These are phyloP conservation scores for Nasua narica DNA, from an alignment of 2,797 vertebrate species.

Conservation along the genomic window DNA sequence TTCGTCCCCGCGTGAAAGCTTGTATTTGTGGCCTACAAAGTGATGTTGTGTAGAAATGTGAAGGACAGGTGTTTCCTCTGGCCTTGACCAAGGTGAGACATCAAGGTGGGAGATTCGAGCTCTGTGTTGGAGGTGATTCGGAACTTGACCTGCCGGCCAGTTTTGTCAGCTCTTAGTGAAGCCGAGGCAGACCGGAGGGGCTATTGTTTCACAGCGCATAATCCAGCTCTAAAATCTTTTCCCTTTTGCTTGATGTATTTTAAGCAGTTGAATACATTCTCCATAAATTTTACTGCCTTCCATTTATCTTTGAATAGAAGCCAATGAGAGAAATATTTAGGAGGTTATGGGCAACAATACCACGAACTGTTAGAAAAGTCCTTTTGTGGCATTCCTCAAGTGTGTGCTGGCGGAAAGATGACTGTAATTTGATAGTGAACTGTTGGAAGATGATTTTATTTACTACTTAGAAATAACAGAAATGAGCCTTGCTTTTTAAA, in stretches of 20 bases:
- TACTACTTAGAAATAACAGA: constrained; percentile 44
- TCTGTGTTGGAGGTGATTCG: not conserved
- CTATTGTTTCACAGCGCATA: constrained; percentile 37
- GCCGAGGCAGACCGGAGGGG: not conserved
- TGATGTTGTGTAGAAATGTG: not conserved
- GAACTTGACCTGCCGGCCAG: not conserved
- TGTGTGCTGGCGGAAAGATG: constrained; percentile 22
- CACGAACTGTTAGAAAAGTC: not conserved
- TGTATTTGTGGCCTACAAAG: not conserved
- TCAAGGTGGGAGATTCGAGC: not conserved
- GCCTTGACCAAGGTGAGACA: constrained; percentile 15
- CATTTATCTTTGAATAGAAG: constrained; percentile 62
- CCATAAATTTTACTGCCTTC: constrained; percentile 54
- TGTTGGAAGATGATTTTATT: constrained; percentile 63
- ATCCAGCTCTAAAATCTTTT: constrained; percentile 29
- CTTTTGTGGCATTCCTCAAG: constrained; percentile 51
- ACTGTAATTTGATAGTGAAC: constrained; percentile 53
- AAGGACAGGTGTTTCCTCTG: constrained; percentile 40
- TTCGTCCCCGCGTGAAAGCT: not conserved
- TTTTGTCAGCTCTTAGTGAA: constrained; percentile 17
- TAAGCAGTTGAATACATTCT: constrained; percentile 66
- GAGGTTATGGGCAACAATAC: constrained; percentile 17
- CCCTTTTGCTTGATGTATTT: constrained; percentile 57
- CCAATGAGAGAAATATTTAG: constrained; percentile 62
- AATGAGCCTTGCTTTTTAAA: constrained; percentile 52